Evolutionary conservation across 2,888 invertebrate species (phyloP), one percentile per base, ranked within the genome.

Genomic region (Micropterix aruncella): DNA sequence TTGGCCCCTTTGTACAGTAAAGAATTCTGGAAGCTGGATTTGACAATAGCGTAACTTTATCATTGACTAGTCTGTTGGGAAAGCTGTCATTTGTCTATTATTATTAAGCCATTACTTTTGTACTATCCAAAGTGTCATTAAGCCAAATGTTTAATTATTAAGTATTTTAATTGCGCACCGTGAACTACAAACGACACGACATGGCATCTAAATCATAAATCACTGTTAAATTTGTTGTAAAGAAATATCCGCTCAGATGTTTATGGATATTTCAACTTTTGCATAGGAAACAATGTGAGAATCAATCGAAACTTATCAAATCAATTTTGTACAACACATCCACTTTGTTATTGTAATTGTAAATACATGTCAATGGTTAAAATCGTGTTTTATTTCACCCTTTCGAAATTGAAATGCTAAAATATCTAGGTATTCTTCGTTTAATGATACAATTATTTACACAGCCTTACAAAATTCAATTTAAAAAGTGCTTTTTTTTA

Each of bases 331-430:
- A 70, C 70, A 70, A 70, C 70, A 70, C 67, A 45, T 47, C 69
- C 66, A 66, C 70, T 70, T 71, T 70, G 71, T 71, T 71, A 68
- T 70, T 66, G 69, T 70, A 63, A 65, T 70, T 71, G 70, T 71
- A 71, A 71, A 71, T 71, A 71, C 69, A 71, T 71, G 71, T 71
- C 70, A 70, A 70, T 49, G 49, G 71, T 71, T 66, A 60, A 61
- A 66, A 27, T 27, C 5, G 12, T 27, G 12, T 27, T 27, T 27
- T 27, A 27, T 27, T 27, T 27, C 27, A 7, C 27, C 27, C n/a
- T n/a, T n/a, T n/a, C n/a, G n/a, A n/a, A n/a, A n/a, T n/a, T n/a
- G n/a, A n/a, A n/a, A n/a, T n/a, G n/a, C n/a, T n/a, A n/a, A n/a
- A n/a, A n/a, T n/a, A n/a, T n/a, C n/a, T n/a, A n/a, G n/a, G n/a